These are phyloP conservation scores for Sebastes taczanowskii DNA, from an alignment of 2,797 vertebrate genomes.

Conservation along the genomic window DNA sequence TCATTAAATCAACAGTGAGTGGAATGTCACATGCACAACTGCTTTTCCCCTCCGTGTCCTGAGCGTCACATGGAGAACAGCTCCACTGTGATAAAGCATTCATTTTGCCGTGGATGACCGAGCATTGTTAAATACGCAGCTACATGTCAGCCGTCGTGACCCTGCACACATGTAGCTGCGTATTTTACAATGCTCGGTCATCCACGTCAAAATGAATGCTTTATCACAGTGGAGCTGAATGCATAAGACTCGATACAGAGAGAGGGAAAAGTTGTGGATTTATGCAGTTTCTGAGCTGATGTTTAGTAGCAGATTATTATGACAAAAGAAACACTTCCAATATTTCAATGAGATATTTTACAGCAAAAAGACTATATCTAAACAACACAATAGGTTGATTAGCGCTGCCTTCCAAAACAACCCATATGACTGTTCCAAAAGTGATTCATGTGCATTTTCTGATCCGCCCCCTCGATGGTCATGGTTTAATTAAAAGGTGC, in stretches of 20 bases:
- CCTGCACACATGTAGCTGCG: slow-evolving; percentile 7
- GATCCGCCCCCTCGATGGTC: neutral
- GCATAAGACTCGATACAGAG: neutral
- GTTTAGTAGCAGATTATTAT: neutral
- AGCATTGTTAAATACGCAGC: slow-evolving; percentile 48
- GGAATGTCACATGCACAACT: slow-evolving; percentile 59
- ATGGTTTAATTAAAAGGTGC: neutral
- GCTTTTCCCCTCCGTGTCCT: slow-evolving; percentile 24
- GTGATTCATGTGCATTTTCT: neutral
- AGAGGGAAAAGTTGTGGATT: neutral
- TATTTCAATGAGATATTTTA: neutral
- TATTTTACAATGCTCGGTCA: too few relatives aligned
- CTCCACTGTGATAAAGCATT: slow-evolving; percentile 36
- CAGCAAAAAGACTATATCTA: too few relatives aligned
- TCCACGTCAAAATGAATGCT: too few relatives aligned
- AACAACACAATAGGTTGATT: neutral
- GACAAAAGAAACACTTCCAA: neutral
- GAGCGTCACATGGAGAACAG: slow-evolving; percentile 27
- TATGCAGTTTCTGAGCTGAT: neutral
- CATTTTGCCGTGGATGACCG: slow-evolving; percentile 36
- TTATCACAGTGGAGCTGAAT: neutral
- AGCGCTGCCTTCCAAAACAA: too few relatives aligned
- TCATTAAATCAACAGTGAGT: slow-evolving; percentile 68
- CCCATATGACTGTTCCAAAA: too few relatives aligned
- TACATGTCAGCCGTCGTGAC: slow-evolving; percentile 36